phyloP scores from a whole-genome alignment of 2,888 invertebrate species.

The Stenolophus ochropezus region DNA sequence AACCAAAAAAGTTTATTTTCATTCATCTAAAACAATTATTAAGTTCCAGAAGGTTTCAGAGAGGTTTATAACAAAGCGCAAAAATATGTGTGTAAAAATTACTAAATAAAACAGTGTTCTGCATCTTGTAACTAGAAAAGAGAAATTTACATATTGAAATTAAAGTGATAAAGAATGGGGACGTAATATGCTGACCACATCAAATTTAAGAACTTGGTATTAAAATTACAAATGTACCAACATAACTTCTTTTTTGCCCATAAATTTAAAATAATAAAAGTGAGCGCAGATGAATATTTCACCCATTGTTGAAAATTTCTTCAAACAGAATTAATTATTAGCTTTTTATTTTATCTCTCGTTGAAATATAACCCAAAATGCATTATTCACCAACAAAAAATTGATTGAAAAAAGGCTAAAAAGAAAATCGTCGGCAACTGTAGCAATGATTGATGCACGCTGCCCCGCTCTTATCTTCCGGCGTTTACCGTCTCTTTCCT shows the following conservation, averaged over 20 bases:
- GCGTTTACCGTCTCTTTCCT: constrained; percentile 10
- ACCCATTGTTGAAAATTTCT: constrained; percentile 27
- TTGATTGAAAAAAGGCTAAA: constrained; percentile 36
- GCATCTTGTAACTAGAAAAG: too few relatives aligned
- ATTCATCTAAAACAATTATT: too few relatives aligned
- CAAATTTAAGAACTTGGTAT: too few relatives aligned
- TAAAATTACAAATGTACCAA: not conserved
- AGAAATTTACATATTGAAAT: too few relatives aligned
- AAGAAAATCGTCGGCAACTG: constrained; percentile 33
- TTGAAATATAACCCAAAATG: constrained; percentile 13
- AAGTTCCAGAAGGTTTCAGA: too few relatives aligned
- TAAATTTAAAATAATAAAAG: constrained; percentile 1
- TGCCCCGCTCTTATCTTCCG: constrained; percentile 21
- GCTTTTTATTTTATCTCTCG: constrained; percentile 3
- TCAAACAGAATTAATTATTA: constrained; percentile 34
- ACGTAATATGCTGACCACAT: too few relatives aligned
- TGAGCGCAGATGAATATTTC: constrained; percentile 8
- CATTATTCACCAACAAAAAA: constrained; percentile 34
- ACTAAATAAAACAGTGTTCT: too few relatives aligned
- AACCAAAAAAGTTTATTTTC: too few relatives aligned
- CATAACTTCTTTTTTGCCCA: not conserved
- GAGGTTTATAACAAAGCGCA: too few relatives aligned
- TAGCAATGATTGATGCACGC: constrained; percentile 38
- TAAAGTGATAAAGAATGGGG: too few relatives aligned
- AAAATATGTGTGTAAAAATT: too few relatives aligned